Conservation (phyloP, 2,888 invertebrate species). For the Drosophila yooni region DNA sequence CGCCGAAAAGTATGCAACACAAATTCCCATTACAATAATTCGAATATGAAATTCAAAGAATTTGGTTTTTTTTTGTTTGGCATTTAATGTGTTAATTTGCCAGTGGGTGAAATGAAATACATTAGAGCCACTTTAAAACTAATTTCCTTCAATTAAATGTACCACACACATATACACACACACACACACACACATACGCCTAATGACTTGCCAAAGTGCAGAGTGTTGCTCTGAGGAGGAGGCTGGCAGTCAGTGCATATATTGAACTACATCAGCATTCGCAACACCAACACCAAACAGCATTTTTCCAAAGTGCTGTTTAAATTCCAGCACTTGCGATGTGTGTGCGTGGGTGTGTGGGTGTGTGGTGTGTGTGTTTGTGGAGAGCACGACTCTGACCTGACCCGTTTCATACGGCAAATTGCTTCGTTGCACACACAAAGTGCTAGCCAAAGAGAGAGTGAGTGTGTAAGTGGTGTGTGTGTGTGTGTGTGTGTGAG, state of each 20-base stretch:
- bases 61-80: slow-evolving; percentile 12
- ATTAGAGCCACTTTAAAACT: slow-evolving; percentile 61
- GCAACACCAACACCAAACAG: slow-evolving; percentile 36
- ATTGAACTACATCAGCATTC: slow-evolving; percentile 59
- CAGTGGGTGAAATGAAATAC: slow-evolving; percentile 16
- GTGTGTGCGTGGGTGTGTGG: background rate
- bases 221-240: background rate
- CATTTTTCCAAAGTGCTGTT: slow-evolving; percentile 65
- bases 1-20: background rate
- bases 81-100: background rate
- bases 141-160: slow-evolving; percentile 74
- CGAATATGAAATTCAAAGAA: background rate
- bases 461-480: background rate
- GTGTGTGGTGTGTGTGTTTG: background rate
- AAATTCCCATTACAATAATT: background rate
- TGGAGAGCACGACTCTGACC: slow-evolving; percentile 53
- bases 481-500: background rate
- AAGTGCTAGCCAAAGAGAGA: slow-evolving; percentile 39
- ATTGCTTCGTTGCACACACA: slow-evolving; percentile 75
- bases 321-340: slow-evolving; percentile 52
- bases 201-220: slow-evolving; percentile 72
- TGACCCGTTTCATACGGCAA: slow-evolving; percentile 79
- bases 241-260: slow-evolving; percentile 47
- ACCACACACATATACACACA: slow-evolving; percentile 26
- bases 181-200: slow-evolving; percentile 38